Base-by-base conservation (phyloP, 2,888 invertebrate species). In the Stegophylla sp. region DNA sequence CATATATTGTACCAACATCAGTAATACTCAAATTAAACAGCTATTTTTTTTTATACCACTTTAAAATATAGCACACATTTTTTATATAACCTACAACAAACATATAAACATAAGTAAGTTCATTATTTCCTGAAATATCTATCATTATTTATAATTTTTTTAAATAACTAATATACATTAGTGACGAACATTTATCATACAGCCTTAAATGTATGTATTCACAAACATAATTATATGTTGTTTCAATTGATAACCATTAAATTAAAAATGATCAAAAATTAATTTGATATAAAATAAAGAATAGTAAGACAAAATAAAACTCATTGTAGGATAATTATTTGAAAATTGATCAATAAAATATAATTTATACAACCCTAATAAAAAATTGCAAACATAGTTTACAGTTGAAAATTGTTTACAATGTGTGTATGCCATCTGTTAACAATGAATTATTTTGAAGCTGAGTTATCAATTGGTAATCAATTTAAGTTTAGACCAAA, bases 221-320 rank as follows among this genome's bases (percentile, higher is more conserved):
- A 61, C 28, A 28, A 61, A 61, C 61, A 15, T 61, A 28, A 28
- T 61, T 34, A 34, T 5, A 26, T 15, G 12, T 28, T 59, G 3
- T 26, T 5, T 61, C 12, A 28, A 61, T 15, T 61, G 4, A 3
- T n/a, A 10, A 53, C 4, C 26, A 7, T 23, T 61, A 28, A 5
- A 15, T 61, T 28, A 1, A 61, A n/a, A 61, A 28, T 61, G 28
- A 4, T 13, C 26, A 17, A 48, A 67, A 66, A n/a, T n/a, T 17
- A 28, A 12, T 28, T 69, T 28, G 28, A 48, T 69, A n/a, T 69
- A 69, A 51, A 13, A 69, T 34, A 51, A 69, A 28, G n/a, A 69
- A 51, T 51, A 69, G 48, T 26, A 69, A 69, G 28, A 51, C 12
- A 34, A 5, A 34, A 5, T 69, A 48, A 28, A 69, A 69, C 69